Evolutionary conservation across 2,113 vertebrate species (phyloP), one percentile per base, ranked within the genome.

Genomic region (Aepyceros melampus): DNA sequence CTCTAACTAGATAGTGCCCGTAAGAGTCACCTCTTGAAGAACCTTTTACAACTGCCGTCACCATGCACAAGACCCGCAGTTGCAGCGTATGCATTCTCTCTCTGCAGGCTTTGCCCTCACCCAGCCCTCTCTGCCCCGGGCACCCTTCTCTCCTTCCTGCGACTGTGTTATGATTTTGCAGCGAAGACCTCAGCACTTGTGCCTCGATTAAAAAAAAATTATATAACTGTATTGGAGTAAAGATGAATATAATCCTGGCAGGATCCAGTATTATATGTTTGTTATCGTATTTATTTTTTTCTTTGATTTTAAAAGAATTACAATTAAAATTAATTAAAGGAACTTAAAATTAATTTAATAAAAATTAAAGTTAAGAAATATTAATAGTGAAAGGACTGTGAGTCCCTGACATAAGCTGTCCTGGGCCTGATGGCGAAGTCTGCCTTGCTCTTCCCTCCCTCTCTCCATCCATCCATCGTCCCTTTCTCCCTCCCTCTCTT

Each of bases 1-100:
- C 4, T 29, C 97, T 97, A 92, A 98, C 93, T 33, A 97, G 82
- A 95, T 45, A 64, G 97, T 36, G 7, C 36, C 87, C 2, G 13
- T 25, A 56, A 53, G 17, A 55, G 49, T 78, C 85, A 27, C 78
- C 71, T 82, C 51, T 16, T 23, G 53, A 91, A 89, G 78, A 67
- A 71, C 40, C 64, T 58, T 55, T 53, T 56, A 49, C n/a, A 36
- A 27, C 16, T 3, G 1, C 21, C 58, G 29, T 40, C 51, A 1
- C 43, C 40, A 27, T 0, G 29, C 36, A 6, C 36, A 5, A n/a
- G 91, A 43, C 33, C 12, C 36, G 12, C 3, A 5, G 5, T 27
- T 6, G 2, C n/a, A 15, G 7, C 60, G 0, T 10, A 2, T 19
- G 16, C 23, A 17, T 6, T 9, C n/a, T 79, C 49, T 81, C 33